Evolutionary conservation across 2,113 vertebrate genomes (phyloP), one percentile per base, ranked within the genome.

Genomic region (Gnathonemus longibarbis): DNA sequence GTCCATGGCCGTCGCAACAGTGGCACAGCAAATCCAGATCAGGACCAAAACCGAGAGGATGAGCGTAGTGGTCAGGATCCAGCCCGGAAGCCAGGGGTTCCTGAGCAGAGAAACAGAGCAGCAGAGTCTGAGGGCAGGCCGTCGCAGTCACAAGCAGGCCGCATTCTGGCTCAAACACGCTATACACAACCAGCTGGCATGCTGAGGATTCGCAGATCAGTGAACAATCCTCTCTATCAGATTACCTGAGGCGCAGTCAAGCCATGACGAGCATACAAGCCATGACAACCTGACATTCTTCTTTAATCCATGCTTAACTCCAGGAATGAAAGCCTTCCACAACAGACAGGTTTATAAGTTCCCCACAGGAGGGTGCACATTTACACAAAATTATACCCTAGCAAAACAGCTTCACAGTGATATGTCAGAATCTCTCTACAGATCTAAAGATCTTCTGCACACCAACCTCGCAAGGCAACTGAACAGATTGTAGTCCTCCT

Each of bases 21-120:
- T 98, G 0, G 98, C 98, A 91, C 98, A 99, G 93, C 98, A 99
- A 92, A 99, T 99, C 98, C 98, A 99, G 90, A 99, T 97, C 88
- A 99, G 94, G 27, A 99, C 98, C 94, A 98, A 91, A 89, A 98
- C 97, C 0, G 98, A 99, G 70, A 99, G 95, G 90, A 99, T 92
- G 0, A 99, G 95, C 0, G 98, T 99, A 58, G 95, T 97, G 46
- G 97, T 98, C 85, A 99, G 95, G 94, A 99, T 98, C 98, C 98
- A 99, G 0, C 97, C 97, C 24, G 98, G 96, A 3, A 96, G 92
- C 95, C 96, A 96, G 0, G 95, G 97, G 94, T 98, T 99, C 94
- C 98, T 99, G 91, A 46, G 93, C 92, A 13, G 3, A 93, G 93
- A 24, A 3, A 45, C 21, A 90, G 62, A 15, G 11, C 66, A 74